These are phyloP conservation scores for Muraenolepis orangiensis DNA, from an alignment of 2,797 vertebrate species.

Conservation along the genomic window DNA sequence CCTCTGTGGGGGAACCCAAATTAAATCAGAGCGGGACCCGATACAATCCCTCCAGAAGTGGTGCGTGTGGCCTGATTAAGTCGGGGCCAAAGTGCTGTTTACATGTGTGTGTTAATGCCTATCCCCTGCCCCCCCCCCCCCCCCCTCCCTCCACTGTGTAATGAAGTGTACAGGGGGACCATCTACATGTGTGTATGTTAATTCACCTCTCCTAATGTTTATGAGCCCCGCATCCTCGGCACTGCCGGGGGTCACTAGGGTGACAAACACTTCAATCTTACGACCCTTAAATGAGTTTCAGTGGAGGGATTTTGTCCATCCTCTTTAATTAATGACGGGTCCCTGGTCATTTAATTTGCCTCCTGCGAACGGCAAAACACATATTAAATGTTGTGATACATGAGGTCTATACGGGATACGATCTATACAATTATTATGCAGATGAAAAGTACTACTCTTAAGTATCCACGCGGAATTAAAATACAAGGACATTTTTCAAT, in stretches of 20 bases:
- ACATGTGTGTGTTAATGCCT: slow-evolving; percentile 58
- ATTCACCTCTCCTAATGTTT: slow-evolving; percentile 63
- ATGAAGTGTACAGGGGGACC: slow-evolving; percentile 40
- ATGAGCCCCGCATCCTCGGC: slow-evolving; percentile 58
- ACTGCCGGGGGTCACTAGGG: slow-evolving; percentile 63
- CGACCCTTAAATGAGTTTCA: slow-evolving; percentile 40
- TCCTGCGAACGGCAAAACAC: slow-evolving; percentile 24
- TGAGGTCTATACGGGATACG: not conserved
- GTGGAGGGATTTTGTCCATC: slow-evolving; percentile 26
- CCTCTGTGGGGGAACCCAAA: slow-evolving; percentile 66
- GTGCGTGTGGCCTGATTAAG: slow-evolving; percentile 62
- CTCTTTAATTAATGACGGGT: slow-evolving; percentile 46
- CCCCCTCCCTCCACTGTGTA: too few species aligned
- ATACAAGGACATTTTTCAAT: not conserved
- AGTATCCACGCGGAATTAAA: not conserved
- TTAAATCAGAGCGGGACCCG: slow-evolving; percentile 70
- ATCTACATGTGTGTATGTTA: slow-evolving; percentile 67
- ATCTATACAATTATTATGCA: slow-evolving; percentile 6
- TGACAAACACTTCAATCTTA: slow-evolving; percentile 47
- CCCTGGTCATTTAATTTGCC: slow-evolving; percentile 39
- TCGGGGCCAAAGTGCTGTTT: slow-evolving; percentile 55
- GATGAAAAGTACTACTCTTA: slow-evolving; percentile 2
- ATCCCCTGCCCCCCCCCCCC: slow-evolving; percentile 35
- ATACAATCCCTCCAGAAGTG: slow-evolving; percentile 56
- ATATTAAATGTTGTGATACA: slow-evolving; percentile 18